Evolutionary conservation across 2,888 invertebrate species (phyloP).

Genomic region (Dioctria linearis): DNA sequence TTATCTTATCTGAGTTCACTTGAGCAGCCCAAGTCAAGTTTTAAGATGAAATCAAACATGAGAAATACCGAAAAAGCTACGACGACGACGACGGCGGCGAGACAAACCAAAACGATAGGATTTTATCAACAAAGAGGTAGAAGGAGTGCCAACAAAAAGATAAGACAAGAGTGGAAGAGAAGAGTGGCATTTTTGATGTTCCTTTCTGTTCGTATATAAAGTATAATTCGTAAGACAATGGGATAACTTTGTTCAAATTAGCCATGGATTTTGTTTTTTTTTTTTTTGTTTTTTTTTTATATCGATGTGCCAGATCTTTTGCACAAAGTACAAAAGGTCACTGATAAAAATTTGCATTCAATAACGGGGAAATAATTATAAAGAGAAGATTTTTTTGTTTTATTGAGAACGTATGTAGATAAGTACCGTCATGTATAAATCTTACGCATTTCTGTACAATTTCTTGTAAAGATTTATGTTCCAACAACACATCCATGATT

Average conservation of each 20-base stretch:
- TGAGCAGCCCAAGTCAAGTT: constrained; percentile 32
- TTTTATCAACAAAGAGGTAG: background rate
- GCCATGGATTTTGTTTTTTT: constrained; percentile 2
- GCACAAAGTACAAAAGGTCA: no score
- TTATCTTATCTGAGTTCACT: constrained; percentile 34
- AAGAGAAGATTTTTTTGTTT: no score
- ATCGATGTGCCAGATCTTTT: no score
- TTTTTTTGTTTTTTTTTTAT: no score
- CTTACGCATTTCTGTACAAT: no score
- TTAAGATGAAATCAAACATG: constrained; percentile 40
- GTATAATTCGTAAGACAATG: constrained; percentile 46
- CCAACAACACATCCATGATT: no score
- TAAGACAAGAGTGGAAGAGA: constrained; percentile 4
- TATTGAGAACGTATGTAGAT: no score
- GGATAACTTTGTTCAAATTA: constrained; percentile 39
- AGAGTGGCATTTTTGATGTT: constrained; percentile 37
- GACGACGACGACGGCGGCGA: background rate
- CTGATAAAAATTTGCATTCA: no score
- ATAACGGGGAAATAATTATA: no score
- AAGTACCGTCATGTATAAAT: no score
- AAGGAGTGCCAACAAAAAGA: constrained; percentile 4
- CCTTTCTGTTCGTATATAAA: background rate
- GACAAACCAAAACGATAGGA: constrained; percentile 29
- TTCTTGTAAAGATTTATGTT: no score
- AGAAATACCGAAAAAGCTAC: constrained; percentile 3